phyloP scores from a whole-genome alignment of 2,888 invertebrate species.

The Scaptomyza flava region DNA sequence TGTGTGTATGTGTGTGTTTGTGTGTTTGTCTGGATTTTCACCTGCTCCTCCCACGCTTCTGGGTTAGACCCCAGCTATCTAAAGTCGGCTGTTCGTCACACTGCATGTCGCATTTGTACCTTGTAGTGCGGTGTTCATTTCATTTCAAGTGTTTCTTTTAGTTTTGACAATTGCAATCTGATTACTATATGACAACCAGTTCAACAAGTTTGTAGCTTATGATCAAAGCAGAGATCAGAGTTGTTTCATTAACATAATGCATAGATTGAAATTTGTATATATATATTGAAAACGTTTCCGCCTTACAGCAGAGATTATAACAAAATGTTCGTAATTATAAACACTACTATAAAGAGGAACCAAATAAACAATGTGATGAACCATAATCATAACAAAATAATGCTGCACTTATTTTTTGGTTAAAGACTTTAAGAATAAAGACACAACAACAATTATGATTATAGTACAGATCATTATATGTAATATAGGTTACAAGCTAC shows the following conservation, averaged over 20 bases:
- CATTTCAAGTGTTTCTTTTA: slow-evolving; percentile 23
- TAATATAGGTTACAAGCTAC: slow-evolving; percentile 41
- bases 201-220: slow-evolving; percentile 58
- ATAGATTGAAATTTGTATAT: slow-evolving; percentile 26
- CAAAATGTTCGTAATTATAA: slow-evolving; percentile 35
- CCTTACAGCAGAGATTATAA: slow-evolving; percentile 27
- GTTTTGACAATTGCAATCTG: slow-evolving; percentile 36
- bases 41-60: slow-evolving; percentile 59
- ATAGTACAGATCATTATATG: slow-evolving; percentile 24
- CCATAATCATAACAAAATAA: slow-evolving; percentile 62
- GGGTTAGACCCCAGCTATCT: slow-evolving; percentile 33
- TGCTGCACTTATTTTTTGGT: slow-evolving; percentile 18
- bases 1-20: slow-evolving; percentile 26
- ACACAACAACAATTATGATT: slow-evolving; percentile 73
- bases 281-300: slow-evolving; percentile 16
- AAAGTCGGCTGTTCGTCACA: slow-evolving; percentile 27
- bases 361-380: slow-evolving; percentile 46
- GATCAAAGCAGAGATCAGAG: slow-evolving; percentile 40
- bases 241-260: slow-evolving; percentile 46
- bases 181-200: slow-evolving; percentile 62
- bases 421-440: slow-evolving; percentile 44
- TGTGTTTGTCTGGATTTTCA: slow-evolving; percentile 52
- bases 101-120: slow-evolving; percentile 63
- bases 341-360: slow-evolving; percentile 37
- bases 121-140: slow-evolving; percentile 66